phyloP scores from a whole-genome alignment of 1,140 invertebrate species.

The Vollenhovia emeryi region DNA sequence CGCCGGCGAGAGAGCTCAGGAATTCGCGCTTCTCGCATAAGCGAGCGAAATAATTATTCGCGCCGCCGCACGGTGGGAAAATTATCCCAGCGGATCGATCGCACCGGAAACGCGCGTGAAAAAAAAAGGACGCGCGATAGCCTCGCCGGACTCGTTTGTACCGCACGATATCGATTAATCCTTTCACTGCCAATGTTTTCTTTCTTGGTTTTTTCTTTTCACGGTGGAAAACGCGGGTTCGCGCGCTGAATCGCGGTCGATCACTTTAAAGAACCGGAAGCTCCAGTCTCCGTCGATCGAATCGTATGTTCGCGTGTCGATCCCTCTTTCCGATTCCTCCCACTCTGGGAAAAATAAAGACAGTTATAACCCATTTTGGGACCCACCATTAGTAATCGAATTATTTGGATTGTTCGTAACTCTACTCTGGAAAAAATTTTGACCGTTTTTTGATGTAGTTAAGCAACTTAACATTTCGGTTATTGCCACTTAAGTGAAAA shows the following conservation, averaged over 20 bases:
- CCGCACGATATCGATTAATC: constrained; percentile 37
- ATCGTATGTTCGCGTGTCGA: background rate
- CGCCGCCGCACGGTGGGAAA: constrained; percentile 45
- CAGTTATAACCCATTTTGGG: no score
- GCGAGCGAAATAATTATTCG: constrained; percentile 31
- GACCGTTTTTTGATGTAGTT: no score
- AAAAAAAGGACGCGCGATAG: constrained; percentile 30
- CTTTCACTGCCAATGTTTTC: constrained; percentile 40
- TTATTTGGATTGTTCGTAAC: no score
- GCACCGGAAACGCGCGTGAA: constrained; percentile 23
- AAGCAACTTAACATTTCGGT: no score
- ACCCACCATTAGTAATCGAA: no score
- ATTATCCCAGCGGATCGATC: constrained; percentile 38
- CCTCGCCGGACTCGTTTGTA: constrained; percentile 48
- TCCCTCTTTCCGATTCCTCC: background rate
- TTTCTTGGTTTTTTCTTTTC: no score
- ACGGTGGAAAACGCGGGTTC: constrained; percentile 2
- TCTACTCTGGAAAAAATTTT: no score
- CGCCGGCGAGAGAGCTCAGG: background rate
- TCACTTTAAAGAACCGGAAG: constrained; percentile 34
- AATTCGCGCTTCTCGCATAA: constrained; percentile 13
- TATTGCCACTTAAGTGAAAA: no score
- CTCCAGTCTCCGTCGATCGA: background rate
- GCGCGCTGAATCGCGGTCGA: background rate
- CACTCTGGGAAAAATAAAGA: no score